phyloP scores from a whole-genome alignment of 1,140 invertebrate species.

The Cardiocondyla obscurior region DNA sequence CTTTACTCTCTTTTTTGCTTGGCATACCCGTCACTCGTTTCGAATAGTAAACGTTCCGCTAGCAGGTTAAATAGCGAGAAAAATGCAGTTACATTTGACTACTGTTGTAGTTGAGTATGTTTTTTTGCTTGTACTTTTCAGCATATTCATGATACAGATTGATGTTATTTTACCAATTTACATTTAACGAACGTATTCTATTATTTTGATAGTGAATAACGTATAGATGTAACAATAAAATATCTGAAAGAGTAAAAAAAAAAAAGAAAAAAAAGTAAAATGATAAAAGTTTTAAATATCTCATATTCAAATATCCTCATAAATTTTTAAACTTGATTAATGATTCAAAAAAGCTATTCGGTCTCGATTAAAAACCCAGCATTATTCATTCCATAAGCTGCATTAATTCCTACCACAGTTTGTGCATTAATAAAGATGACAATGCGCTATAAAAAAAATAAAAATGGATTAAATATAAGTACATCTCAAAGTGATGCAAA shows the following conservation, averaged over 20 bases:
- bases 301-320: background rate
- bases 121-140: slow-evolving; percentile 3
- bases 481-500: background rate
- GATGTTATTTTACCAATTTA: slow-evolving; percentile 6
- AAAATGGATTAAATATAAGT: background rate
- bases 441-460: background rate
- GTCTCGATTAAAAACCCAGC: background rate
- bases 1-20: slow-evolving; percentile 27
- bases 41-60: slow-evolving; percentile 23
- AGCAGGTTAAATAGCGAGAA: slow-evolving; percentile 31
- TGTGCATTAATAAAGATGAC: slow-evolving; percentile 8
- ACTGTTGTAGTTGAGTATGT: background rate
- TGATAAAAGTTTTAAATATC: background rate
- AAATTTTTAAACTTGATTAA: slow-evolving; percentile 23
- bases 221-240: background rate
- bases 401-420: background rate
- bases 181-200: slow-evolving; percentile 16
- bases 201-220: background rate
- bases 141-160: slow-evolving; percentile 24
- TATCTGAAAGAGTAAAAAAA: background rate
- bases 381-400: background rate
- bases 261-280: background rate
- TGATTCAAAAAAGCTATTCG: slow-evolving; percentile 1
- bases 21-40: slow-evolving; percentile 1
- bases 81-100: slow-evolving; percentile 26